Evolutionary conservation across 2,888 invertebrate species (phyloP).

Genomic region (Epistrophe grossulariae): DNA sequence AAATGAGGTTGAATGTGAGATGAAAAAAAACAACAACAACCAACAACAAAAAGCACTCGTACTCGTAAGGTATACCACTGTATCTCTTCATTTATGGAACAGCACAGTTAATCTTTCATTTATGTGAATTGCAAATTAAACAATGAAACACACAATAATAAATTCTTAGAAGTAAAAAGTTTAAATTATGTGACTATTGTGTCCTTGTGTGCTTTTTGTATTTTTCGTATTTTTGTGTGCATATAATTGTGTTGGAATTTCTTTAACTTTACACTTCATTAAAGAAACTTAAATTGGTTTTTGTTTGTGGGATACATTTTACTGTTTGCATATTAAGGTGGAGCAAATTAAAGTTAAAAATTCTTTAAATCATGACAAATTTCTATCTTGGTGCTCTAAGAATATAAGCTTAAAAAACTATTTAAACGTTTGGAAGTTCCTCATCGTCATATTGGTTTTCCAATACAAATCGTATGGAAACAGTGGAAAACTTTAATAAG

Average conservation of each 20-base stretch:
- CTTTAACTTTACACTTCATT: background rate
- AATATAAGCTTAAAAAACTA: too few relatives aligned
- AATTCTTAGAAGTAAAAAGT: background rate
- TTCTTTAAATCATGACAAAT: too few relatives aligned
- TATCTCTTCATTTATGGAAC: background rate
- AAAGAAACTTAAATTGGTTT: too few relatives aligned
- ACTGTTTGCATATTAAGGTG: too few relatives aligned
- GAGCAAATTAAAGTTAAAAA: too few relatives aligned
- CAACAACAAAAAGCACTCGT: background rate
- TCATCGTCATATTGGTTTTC: too few relatives aligned
- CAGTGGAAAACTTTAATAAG: too few relatives aligned
- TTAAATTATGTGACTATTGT: conserved; percentile 5
- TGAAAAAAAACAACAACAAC: conserved; percentile 19
- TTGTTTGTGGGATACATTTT: too few relatives aligned
- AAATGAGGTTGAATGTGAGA: conserved; percentile 27
- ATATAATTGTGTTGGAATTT: background rate
- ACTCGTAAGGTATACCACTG: background rate
- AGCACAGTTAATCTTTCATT: conserved; percentile 52
- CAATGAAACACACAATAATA: background rate
- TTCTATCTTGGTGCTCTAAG: too few relatives aligned
- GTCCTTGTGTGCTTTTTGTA: background rate
- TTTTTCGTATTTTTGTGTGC: background rate
- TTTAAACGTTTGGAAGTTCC: too few relatives aligned
- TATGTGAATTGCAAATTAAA: conserved; percentile 50
- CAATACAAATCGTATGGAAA: too few relatives aligned